Conservation (phyloP, 2,888 invertebrate genomes). For the Spodoptera picta region DNA sequence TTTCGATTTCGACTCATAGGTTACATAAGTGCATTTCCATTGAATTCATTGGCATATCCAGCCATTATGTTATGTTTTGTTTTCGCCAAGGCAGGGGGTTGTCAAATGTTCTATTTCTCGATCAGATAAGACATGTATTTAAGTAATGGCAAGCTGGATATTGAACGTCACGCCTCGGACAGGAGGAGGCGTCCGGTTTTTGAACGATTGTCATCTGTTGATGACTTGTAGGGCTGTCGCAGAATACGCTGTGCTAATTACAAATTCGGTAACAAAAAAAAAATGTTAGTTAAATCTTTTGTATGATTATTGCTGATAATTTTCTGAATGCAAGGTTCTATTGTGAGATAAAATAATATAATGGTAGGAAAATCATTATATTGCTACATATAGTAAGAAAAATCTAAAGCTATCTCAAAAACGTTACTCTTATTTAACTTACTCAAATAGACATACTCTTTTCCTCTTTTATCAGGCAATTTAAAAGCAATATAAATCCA, state of each 20-base stretch:
- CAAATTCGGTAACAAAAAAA: not conserved
- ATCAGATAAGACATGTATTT: conserved; percentile 56
- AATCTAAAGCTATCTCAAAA: not conserved
- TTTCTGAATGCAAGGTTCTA: too few species aligned
- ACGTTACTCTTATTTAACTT: not conserved
- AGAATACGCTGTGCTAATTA: not conserved
- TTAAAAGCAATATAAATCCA: too few species aligned
- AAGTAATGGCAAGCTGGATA: conserved; percentile 70
- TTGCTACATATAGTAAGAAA: too few species aligned
- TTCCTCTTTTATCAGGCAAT: too few species aligned
- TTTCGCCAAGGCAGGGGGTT: conserved; percentile 16
- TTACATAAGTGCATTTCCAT: too few species aligned
- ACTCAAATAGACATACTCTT: too few species aligned
- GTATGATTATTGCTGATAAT: too few species aligned
- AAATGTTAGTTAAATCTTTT: not conserved
- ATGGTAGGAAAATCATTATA: too few species aligned
- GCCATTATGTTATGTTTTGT: too few species aligned
- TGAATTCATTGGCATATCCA: too few species aligned
- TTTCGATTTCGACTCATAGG: too few species aligned
- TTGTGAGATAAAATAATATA: too few species aligned
- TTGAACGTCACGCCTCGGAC: conserved; percentile 75
- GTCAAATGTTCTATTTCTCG: conserved; percentile 50
- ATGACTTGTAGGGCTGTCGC: conserved; percentile 77
- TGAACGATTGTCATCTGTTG: conserved; percentile 84
- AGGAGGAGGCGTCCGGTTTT: conserved; percentile 78